Percentiles rank a stretch among this genome's conserved stretches.
Evolutionary conservation across 2,888 invertebrate species (phyloP).

Genomic region (Hofmannophila pseudospretella): DNA sequence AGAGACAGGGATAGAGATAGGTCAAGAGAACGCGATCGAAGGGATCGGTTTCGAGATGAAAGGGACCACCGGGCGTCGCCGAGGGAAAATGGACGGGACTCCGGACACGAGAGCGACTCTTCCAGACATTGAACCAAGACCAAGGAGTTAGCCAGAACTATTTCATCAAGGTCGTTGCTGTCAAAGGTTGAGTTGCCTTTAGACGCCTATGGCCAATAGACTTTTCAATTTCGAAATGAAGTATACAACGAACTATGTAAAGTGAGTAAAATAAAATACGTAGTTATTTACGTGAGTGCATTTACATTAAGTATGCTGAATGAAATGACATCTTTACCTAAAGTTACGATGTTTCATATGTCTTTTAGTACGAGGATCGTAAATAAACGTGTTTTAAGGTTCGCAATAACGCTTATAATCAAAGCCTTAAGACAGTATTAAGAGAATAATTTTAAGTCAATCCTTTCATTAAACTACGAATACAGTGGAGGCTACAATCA

Average conservation of each 20-base stretch:
- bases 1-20: conserved; percentile 43
- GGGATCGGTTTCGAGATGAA: conserved; percentile 60
- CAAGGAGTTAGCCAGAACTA: too few species aligned
- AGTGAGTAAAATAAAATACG: not conserved
- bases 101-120: conserved; percentile 73
- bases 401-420: conserved; percentile 42
- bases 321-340: conserved; percentile 61
- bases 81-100: conserved; percentile 67
- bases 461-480: conserved; percentile 33
- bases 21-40: conserved; percentile 46
- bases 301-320: conserved; percentile 24
- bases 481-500: conserved; percentile 60
- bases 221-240: conserved; percentile 11
- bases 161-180: too few species aligned
- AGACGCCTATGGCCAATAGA: too few species aligned
- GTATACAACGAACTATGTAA: conserved; percentile 13
- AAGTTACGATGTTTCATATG: conserved; percentile 47
- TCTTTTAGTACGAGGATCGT: conserved; percentile 37
- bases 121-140: conserved; percentile 62
- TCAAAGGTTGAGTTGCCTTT: too few species aligned
- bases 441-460: conserved; percentile 51
- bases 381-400: conserved; percentile 50
- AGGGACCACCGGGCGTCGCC: conserved; percentile 68
- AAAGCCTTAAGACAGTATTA: conserved; percentile 65
- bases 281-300: conserved; percentile 3